Percentiles rank a stretch among this genome's conserved stretches.
Evolutionary conservation across 2,113 vertebrate species (phyloP).

Genomic region (Ictalurus punctatus): DNA sequence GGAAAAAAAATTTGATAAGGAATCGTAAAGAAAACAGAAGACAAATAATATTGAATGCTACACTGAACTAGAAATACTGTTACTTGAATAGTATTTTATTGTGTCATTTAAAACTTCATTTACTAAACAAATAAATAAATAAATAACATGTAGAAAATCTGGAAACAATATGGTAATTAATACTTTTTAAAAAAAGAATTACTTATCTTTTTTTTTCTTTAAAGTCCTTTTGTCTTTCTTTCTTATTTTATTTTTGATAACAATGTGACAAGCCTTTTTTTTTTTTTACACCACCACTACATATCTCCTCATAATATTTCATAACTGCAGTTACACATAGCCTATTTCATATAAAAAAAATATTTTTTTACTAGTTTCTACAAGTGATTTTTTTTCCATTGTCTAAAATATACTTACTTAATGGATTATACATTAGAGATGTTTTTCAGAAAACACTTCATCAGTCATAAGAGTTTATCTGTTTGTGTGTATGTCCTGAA

Average conservation of each 20-base stretch:
- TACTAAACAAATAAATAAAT: not conserved
- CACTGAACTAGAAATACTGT: not conserved
- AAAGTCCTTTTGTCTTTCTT: not conserved
- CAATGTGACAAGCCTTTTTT: not conserved
- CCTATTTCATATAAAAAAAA: not conserved
- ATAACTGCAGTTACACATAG: not conserved
- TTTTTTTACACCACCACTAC: not conserved
- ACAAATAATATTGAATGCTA: not conserved
- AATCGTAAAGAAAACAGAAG: not conserved
- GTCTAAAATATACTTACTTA: not conserved
- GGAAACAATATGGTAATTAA: not conserved
- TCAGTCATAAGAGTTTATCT: not conserved
- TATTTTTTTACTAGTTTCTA: not conserved
- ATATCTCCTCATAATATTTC: not conserved
- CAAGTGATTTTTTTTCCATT: not conserved
- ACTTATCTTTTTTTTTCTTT: not conserved
- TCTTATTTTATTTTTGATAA: not conserved
- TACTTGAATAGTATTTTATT: not conserved
- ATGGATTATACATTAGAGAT: not conserved
- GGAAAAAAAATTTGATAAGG: not conserved
- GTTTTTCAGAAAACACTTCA: not conserved
- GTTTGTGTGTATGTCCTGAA: not conserved
- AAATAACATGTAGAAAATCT: not conserved
- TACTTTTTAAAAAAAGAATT: not conserved
- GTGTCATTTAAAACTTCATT: not conserved